A percentile compares a stretch with the other conserved stretches of the same genome.
phyloP scores from a whole-genome alignment of 2,888 invertebrate genomes.

The Taphrorychus bicolor region DNA sequence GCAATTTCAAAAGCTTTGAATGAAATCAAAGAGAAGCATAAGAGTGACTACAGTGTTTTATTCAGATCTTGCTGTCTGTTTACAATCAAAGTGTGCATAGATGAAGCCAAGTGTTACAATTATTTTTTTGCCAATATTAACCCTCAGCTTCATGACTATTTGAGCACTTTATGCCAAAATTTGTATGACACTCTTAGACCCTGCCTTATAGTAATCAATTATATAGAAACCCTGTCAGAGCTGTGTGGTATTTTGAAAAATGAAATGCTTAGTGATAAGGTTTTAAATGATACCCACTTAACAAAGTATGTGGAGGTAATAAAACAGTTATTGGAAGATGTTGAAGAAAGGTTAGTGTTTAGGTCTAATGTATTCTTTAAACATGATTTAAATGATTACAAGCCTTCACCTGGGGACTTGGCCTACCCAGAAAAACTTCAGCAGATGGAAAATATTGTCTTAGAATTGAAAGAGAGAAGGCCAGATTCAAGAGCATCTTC shows the following conservation, averaged over 20 bases:
- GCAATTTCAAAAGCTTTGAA: slow-evolving; percentile 74
- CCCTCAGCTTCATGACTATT: slow-evolving; percentile 64
- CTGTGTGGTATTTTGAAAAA: slow-evolving; percentile 91
- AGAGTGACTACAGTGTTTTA: slow-evolving; percentile 81
- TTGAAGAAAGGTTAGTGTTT: slow-evolving; percentile 95
- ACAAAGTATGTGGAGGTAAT: slow-evolving; percentile 79
- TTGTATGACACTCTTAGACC: slow-evolving; percentile 94
- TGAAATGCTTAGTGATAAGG: slow-evolving; percentile 91
- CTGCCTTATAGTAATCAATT: slow-evolving; percentile 94
- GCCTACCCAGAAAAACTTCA: slow-evolving; percentile 97
- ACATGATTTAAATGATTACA: slow-evolving; percentile 86
- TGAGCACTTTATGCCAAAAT: slow-evolving; percentile 79
- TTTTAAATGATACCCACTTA: slow-evolving; percentile 78
- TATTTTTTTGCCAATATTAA: slow-evolving; percentile 85
- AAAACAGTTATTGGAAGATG: slow-evolving; percentile 88
- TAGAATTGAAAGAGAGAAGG: slow-evolving; percentile 57
- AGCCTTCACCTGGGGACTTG: slow-evolving; percentile 93
- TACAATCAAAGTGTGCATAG: slow-evolving; percentile 91
- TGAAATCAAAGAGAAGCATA: slow-evolving; percentile 69
- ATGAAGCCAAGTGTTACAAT: slow-evolving; percentile 89
- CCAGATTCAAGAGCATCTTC: slow-evolving; percentile 78
- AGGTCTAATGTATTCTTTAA: slow-evolving; percentile 93
- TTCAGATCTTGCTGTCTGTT: slow-evolving; percentile 89
- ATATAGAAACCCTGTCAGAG: slow-evolving; percentile 96
- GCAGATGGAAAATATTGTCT: slow-evolving; percentile 84